These are phyloP conservation scores for Neomicropteryx cornuta DNA, from an alignment of 1,140 invertebrate genomes.

Conservation along the genomic window DNA sequence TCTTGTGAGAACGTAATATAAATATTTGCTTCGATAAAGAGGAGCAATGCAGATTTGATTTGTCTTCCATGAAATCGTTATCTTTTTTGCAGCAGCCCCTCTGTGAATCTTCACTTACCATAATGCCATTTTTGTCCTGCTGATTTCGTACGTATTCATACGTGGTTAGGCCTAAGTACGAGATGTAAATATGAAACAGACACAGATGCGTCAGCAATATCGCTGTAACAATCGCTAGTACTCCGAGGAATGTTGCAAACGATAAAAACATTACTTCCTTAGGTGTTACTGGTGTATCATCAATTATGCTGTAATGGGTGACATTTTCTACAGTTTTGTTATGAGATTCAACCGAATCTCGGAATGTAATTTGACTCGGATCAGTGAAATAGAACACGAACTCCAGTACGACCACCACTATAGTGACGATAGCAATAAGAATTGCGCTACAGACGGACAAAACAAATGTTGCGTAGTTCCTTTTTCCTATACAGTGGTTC, in stretches of 20 bases:
- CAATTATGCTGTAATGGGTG: no score
- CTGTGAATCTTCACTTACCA: no score
- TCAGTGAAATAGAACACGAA: slow-evolving; percentile 49
- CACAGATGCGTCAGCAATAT: slow-evolving; percentile 77
- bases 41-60: no score
- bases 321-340: slow-evolving; percentile 9
- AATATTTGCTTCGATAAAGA: no score
- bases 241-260: slow-evolving; percentile 51
- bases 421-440: slow-evolving; percentile 56
- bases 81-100: no score
- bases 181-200: slow-evolving; percentile 83
- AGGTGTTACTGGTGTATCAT: slow-evolving; percentile 15
- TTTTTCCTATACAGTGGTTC: slow-evolving; percentile 87
- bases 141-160: no score
- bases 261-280: slow-evolving; percentile 48
- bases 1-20: no score
- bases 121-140: no score
- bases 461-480: slow-evolving; percentile 85
- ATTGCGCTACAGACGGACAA: slow-evolving; percentile 77
- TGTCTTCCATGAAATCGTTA: no score
- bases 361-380: slow-evolving; percentile 40
- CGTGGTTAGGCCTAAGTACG: slow-evolving; percentile 72
- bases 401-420: slow-evolving; percentile 55
- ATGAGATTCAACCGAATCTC: no score
- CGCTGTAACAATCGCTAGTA: slow-evolving; percentile 63